Base-by-base conservation (phyloP, 2,113 vertebrate genomes). In the Spea bombifrons region DNA sequence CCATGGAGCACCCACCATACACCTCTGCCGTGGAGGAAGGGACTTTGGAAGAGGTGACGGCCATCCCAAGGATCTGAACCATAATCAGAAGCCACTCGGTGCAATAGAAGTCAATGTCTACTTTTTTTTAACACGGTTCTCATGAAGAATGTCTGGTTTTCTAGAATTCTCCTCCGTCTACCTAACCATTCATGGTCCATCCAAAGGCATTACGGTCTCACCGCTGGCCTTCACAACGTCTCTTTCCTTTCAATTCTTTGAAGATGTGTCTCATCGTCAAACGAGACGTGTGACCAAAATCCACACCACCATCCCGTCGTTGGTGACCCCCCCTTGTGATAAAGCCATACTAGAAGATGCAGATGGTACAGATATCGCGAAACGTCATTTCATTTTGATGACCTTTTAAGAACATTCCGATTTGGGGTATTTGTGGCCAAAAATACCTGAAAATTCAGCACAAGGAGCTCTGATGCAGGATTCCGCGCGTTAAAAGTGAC, bases 1-100 rank as follows among this genome's bases (percentile, higher is more conserved):
- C 90, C 15, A 63, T 86, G 83, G 88, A 92, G 5, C 63, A 59
- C 16, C 63, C 12, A 45, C 75, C 84, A 16, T 84, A 81, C 82
- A 83, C 75, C 74, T 75, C 80, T 43, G 77, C 87, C 79, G 55
- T 87, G 4, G 81, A 80, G 1, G 81, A 82, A 3, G 61, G 68
- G 5, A 66, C 61, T 17, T 50, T 82, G 59, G 77, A 80, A 30
- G 81, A 82, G 43, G 16, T 71, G 49, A 48, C 73, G 30, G 63
- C 75, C 30, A 68, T 61, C 49, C 7, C 64, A 67, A 61, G 71
- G 78, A 15, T 75, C 50, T 15, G 61, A 44, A 57, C 64, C 75
- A 59, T 79, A 45, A 57, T 4, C 46, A 43, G 5, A 65, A 66
- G 10, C 43, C 8, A 16, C 5, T 5, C 30, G 5, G 17, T 30